Percentiles rank a stretch among this genome's conserved stretches.
phyloP scores from a whole-genome alignment of 2,113 vertebrate species.

The Tyto alba region DNA sequence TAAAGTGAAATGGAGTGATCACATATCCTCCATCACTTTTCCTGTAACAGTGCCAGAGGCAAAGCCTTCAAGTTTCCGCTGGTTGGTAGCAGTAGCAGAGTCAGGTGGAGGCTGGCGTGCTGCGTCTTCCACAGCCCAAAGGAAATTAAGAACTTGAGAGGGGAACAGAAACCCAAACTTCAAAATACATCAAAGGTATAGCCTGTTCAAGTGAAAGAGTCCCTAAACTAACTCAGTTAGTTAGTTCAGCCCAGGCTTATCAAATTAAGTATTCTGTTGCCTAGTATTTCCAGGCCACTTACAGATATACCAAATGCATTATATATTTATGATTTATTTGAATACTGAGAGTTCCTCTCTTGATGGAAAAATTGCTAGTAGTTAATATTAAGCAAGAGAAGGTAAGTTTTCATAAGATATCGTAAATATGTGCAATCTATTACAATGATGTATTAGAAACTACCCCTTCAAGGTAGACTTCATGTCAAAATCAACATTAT shows the following conservation, averaged over 20 bases:
- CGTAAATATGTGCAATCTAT: not conserved
- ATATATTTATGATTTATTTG: not conserved
- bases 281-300: not conserved
- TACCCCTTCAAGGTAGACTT: not conserved
- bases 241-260: not conserved
- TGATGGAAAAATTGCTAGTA: not conserved
- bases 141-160: not conserved
- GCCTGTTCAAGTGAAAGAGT: not conserved
- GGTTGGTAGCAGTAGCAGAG: not conserved
- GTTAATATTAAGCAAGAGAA: not conserved
- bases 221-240: not conserved
- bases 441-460: not conserved
- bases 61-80: not conserved
- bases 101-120: rapidly evolving
- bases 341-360: not conserved
- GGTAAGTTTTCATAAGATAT: not conserved
- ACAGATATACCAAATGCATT: not conserved
- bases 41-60: not conserved
- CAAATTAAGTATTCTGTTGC: not conserved
- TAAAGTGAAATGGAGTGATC: rapidly evolving
- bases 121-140: not conserved
- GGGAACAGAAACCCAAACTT: not conserved
- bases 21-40: not conserved
- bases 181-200: not conserved
- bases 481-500: not conserved